Percentiles rank a stretch among this genome's conserved stretches.
phyloP scores from a whole-genome alignment of 1,140 invertebrate genomes.

The Pachyrhynchus sulphureomaculatus region DNA sequence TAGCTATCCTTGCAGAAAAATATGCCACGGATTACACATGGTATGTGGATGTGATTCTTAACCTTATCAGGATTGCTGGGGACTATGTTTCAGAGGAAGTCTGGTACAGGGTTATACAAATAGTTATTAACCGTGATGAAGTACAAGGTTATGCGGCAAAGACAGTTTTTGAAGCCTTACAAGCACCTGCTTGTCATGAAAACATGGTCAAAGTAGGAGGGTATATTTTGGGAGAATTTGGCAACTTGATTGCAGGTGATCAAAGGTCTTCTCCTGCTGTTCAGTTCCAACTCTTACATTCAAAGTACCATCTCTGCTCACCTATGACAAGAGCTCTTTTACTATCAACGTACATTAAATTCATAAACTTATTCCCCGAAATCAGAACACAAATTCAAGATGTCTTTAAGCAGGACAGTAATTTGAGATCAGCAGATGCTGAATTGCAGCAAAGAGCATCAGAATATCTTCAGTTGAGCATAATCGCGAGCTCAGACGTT shows the following conservation, averaged over 20 bases:
- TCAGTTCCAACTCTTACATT: slow-evolving; percentile 96
- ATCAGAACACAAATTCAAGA: slow-evolving; percentile 96
- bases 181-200: slow-evolving; percentile 98
- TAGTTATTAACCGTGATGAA: slow-evolving; percentile 99
- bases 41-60: slow-evolving; percentile 98
- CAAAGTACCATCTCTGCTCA: slow-evolving; percentile 98
- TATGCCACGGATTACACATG: slow-evolving; percentile 99
- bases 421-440: slow-evolving; percentile 95
- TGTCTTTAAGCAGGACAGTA: slow-evolving; percentile 94
- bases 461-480: slow-evolving; percentile 96
- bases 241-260: slow-evolving; percentile 99
- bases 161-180: slow-evolving; percentile 97
- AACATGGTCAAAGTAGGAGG: slow-evolving; percentile 99
- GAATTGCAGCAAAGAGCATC: slow-evolving; percentile 98
- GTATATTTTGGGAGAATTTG: slow-evolving; percentile 99
- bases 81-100: slow-evolving; percentile 98
- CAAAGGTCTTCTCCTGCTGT: slow-evolving; percentile 93
- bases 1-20: slow-evolving; percentile 98
- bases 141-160: slow-evolving; percentile 99
- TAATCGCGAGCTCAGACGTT: slow-evolving; percentile 95
- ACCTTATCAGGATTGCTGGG: slow-evolving; percentile 98
- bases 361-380: slow-evolving; percentile 98
- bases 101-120: slow-evolving; percentile 99
- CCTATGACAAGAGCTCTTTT: slow-evolving; percentile 93
- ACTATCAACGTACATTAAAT: slow-evolving; percentile 98